phyloP scores from a whole-genome alignment of 2,888 invertebrate species.

The Lathronympha strigana region DNA sequence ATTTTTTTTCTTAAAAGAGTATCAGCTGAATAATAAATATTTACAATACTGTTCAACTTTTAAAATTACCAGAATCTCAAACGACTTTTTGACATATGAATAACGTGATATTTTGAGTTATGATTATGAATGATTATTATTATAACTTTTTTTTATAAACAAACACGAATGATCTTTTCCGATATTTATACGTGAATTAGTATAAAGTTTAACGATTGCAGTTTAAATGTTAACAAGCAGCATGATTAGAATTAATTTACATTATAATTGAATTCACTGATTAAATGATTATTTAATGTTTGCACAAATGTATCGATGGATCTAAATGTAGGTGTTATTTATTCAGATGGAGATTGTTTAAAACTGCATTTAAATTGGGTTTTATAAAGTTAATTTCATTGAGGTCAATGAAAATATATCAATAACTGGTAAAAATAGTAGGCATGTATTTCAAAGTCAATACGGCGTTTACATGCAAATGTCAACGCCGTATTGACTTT shows the following conservation, averaged over 20 bases:
- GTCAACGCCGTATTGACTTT: no score
- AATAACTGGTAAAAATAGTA: no score
- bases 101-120: not conserved
- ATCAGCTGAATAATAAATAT: no score
- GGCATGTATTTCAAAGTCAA: no score
- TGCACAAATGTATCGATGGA: slow-evolving; percentile 38
- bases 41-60: no score
- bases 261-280: slow-evolving; percentile 27
- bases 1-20: no score
- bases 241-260: slow-evolving; percentile 23
- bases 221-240: not conserved
- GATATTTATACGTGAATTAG: not conserved
- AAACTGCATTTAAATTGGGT: slow-evolving; percentile 34
- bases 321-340: slow-evolving; percentile 27
- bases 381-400: slow-evolving; percentile 37
- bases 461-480: no score
- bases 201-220: not conserved
- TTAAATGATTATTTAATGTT: slow-evolving; percentile 30
- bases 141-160: not conserved
- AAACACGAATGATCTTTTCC: not conserved
- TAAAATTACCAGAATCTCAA: not conserved
- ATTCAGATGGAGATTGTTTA: slow-evolving; percentile 9
- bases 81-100: not conserved
- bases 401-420: no score
- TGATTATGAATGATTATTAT: not conserved